Evolutionary conservation across 2,888 invertebrate genomes (phyloP).

Genomic region (Drosophila tanythrix): DNA sequence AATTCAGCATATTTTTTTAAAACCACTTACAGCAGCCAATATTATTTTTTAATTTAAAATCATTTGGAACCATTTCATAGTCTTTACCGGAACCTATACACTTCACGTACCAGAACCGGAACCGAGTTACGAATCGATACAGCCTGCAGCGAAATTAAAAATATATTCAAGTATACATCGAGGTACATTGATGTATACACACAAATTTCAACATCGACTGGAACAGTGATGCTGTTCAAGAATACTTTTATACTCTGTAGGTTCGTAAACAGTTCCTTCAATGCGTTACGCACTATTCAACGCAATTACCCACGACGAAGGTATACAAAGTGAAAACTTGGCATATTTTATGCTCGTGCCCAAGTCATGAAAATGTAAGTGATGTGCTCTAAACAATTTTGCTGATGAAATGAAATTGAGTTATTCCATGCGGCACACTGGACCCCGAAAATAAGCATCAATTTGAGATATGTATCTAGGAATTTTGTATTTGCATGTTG

Average conservation of each 20-base stretch:
- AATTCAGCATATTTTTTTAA: not conserved
- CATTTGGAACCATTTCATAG: not conserved
- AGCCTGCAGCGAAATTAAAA: not conserved
- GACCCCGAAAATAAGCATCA: not conserved
- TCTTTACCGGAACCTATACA: no score
- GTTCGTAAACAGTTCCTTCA: not conserved
- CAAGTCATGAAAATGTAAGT: slow-evolving; percentile 75
- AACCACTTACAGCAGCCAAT: not conserved
- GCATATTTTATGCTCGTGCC: slow-evolving; percentile 65
- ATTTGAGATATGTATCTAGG: slow-evolving; percentile 10
- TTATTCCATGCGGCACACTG: slow-evolving; percentile 55
- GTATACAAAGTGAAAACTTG: slow-evolving; percentile 50
- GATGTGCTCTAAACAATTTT: slow-evolving; percentile 76
- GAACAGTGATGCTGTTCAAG: not conserved
- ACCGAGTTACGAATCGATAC: not conserved
- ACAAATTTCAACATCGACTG: not conserved
- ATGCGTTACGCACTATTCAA: not conserved
- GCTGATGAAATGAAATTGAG: slow-evolving; percentile 78
- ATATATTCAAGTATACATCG: not conserved
- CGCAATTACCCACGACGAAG: not conserved
- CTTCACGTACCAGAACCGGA: not conserved
- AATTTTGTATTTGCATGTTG: slow-evolving; percentile 8
- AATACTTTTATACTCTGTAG: not conserved
- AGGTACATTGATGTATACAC: not conserved
- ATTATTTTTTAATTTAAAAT: not conserved